phyloP scores from a whole-genome alignment of 2,113 vertebrate genomes.

The Circaetus gallicus region DNA sequence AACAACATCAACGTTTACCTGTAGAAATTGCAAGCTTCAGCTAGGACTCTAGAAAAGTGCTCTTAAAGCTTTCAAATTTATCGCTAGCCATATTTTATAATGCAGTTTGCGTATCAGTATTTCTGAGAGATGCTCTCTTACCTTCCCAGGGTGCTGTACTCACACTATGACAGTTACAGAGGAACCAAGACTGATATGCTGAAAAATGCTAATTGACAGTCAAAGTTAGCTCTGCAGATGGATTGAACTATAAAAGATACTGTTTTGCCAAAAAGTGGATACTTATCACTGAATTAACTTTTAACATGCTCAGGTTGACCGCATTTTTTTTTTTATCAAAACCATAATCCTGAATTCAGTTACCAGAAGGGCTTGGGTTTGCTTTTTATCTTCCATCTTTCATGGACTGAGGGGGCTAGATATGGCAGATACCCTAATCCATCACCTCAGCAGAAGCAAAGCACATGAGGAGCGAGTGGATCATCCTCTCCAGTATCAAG shows the following conservation, averaged over 20 bases:
- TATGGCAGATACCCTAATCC: not conserved
- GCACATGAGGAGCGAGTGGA: not conserved
- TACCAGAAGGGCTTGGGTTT: not conserved
- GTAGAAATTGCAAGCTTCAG: not conserved
- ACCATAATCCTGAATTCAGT: not conserved
- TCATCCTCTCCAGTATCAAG: not conserved
- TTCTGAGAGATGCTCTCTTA: not conserved
- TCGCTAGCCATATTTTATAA: not conserved
- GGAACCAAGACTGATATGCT: not conserved
- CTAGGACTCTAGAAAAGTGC: not conserved
- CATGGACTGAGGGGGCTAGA: not conserved
- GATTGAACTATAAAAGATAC: not conserved
- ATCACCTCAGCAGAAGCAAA: not conserved
- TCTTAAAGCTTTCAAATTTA: not conserved
- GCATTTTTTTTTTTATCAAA: not conserved
- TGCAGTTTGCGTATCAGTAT: not conserved
- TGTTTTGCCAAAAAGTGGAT: not conserved
- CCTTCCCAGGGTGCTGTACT: not conserved
- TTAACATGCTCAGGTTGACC: not conserved
- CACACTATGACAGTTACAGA: not conserved
- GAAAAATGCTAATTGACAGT: not conserved
- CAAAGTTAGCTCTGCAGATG: not conserved
- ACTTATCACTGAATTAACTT: not conserved
- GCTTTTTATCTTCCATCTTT: not conserved
- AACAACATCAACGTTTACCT: not conserved